Conservation (phyloP, 2,888 invertebrate species). For the Pammene fasciana region DNA sequence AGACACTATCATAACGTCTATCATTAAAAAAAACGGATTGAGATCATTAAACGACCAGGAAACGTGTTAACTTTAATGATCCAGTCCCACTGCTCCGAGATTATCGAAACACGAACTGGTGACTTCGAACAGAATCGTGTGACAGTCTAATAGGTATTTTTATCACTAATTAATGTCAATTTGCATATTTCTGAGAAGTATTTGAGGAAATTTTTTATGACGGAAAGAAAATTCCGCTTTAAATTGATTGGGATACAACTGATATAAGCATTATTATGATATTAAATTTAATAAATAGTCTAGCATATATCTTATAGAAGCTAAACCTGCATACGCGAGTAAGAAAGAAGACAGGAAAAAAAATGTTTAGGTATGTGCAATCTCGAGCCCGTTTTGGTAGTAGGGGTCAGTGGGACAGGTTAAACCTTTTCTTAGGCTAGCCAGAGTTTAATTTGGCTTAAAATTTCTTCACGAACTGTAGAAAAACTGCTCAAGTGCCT, state of each 20-base stretch:
- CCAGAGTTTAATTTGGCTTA: no score
- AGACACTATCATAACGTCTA: conserved; percentile 14
- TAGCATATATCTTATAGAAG: no score
- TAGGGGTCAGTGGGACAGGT: no score
- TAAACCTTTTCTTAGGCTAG: no score
- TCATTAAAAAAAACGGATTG: conserved; percentile 18
- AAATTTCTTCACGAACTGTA: no score
- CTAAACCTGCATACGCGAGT: no score
- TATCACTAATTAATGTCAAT: conserved; percentile 20
- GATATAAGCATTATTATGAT: no score
- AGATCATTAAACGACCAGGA: conserved; percentile 24
- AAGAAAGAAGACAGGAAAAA: no score
- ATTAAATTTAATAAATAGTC: no score
- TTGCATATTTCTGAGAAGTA: conserved; percentile 17
- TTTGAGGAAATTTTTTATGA: background rate
- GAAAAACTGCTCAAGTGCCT: no score
- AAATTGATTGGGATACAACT: background rate
- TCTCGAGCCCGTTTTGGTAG: no score
- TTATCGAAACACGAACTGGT: conserved; percentile 14
- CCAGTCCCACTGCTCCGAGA: conserved; percentile 27
- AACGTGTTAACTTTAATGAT: conserved; percentile 31
- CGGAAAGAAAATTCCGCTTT: background rate
- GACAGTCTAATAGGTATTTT: conserved; percentile 16
- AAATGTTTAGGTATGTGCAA: no score
- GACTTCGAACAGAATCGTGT: conserved; percentile 17